These are phyloP conservation scores for Mythimna vitellina DNA, from an alignment of 2,888 invertebrate genomes.

Conservation along the genomic window DNA sequence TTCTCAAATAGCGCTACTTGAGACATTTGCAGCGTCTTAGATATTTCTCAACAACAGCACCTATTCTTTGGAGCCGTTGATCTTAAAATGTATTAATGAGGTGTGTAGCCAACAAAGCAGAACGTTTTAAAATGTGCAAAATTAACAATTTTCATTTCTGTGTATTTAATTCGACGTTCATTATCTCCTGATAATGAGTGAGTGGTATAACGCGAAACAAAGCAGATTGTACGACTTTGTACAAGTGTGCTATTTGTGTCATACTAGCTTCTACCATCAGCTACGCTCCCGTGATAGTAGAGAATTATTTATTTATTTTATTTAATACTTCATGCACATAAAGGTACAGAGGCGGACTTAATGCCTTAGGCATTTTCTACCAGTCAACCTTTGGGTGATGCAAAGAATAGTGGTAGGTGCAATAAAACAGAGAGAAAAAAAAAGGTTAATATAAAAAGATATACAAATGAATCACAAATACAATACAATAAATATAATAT, in stretches of 20 bases:
- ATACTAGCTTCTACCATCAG: neutral
- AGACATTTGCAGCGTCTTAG: constrained; percentile 25
- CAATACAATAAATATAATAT: no score
- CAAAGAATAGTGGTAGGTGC: no score
- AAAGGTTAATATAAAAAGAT: no score
- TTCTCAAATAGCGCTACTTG: constrained; percentile 27
- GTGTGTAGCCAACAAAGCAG: constrained; percentile 33
- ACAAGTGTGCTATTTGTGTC: constrained; percentile 12
- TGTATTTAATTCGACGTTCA: constrained; percentile 24
- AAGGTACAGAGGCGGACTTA: no score
- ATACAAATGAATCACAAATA: no score
- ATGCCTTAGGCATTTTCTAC: no score
- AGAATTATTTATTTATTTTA: no score
- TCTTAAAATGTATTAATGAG: constrained; percentile 24
- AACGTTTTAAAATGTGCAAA: constrained; percentile 25
- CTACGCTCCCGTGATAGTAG: neutral
- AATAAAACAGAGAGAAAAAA: no score
- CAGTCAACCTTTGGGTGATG: no score
- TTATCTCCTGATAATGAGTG: constrained; percentile 47
- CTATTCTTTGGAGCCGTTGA: neutral
- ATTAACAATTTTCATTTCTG: constrained; percentile 1
- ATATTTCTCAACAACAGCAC: constrained; percentile 25
- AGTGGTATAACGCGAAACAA: constrained; percentile 18
- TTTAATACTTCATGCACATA: no score
- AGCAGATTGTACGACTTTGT: constrained; percentile 27